These are phyloP conservation scores for Bombus waltoni DNA, from an alignment of 1,140 invertebrate genomes.

Conservation along the genomic window DNA sequence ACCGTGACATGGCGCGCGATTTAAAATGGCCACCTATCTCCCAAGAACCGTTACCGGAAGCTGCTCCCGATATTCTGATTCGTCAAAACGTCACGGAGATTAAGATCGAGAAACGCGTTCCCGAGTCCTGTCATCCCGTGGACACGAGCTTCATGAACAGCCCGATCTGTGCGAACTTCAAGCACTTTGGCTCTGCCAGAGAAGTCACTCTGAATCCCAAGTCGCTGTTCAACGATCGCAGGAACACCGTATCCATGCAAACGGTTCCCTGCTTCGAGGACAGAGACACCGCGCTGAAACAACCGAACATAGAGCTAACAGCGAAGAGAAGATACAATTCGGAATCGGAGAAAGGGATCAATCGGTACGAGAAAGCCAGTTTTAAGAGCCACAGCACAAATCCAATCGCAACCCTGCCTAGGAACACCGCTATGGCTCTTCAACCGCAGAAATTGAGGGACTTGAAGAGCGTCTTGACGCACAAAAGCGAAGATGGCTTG, in stretches of 20 bases:
- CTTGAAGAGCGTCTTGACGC: slow-evolving; percentile 70
- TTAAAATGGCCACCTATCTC: slow-evolving; percentile 85
- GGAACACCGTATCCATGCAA: slow-evolving; percentile 79
- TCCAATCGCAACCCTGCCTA: slow-evolving; percentile 78
- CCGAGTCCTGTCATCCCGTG: slow-evolving; percentile 60
- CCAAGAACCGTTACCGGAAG: slow-evolving; percentile 77
- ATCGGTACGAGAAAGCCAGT: slow-evolving; percentile 62
- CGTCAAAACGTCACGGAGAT: slow-evolving; percentile 79
- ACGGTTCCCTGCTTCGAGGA: slow-evolving; percentile 78
- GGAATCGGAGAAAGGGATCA: slow-evolving; percentile 78
- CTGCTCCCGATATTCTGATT: slow-evolving; percentile 73
- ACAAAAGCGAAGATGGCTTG: slow-evolving; percentile 73
- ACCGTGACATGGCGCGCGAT: slow-evolving; percentile 83
- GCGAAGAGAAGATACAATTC: slow-evolving; percentile 78
- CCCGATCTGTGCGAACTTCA: slow-evolving; percentile 52
- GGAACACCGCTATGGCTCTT: slow-evolving; percentile 64
- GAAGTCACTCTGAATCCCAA: slow-evolving; percentile 80
- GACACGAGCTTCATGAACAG: slow-evolving; percentile 65
- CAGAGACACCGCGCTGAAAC: slow-evolving; percentile 47
- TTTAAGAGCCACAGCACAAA: slow-evolving; percentile 72
- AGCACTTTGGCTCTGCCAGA: slow-evolving; percentile 76
- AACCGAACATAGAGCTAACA: slow-evolving; percentile 41
- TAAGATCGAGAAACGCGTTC: slow-evolving; percentile 78
- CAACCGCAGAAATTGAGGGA: slow-evolving; percentile 69
- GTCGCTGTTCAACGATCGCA: slow-evolving; percentile 74